A percentile compares a stretch with the other conserved stretches of the same genome.
Evolutionary conservation across 2,797 vertebrate genomes (phyloP).

Genomic region (Girardinus metallicus): DNA sequence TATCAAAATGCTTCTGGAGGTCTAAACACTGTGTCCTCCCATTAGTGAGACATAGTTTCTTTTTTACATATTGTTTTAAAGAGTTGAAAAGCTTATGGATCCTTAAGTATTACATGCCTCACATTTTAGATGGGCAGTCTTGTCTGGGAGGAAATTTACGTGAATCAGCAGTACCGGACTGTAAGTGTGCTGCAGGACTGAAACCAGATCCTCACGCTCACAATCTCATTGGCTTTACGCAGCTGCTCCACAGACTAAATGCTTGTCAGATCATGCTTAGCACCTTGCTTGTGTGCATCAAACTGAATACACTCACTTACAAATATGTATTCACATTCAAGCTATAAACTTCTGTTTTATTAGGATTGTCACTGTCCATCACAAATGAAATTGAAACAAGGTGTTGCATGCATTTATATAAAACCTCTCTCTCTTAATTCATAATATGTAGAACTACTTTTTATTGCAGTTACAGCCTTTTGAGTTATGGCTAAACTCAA

Average conservation of each 20-base stretch:
- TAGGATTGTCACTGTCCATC: neutral
- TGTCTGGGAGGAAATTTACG: constrained; percentile 42
- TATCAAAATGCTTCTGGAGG: neutral
- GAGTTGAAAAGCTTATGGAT: constrained; percentile 30
- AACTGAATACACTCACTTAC: neutral
- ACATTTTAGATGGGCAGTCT: constrained; percentile 36
- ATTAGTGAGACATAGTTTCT: constrained; percentile 2
- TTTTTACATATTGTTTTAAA: neutral
- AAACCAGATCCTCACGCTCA: constrained; percentile 72
- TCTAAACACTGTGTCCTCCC: neutral
- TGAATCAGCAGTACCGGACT: constrained; percentile 70
- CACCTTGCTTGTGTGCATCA: constrained; percentile 43
- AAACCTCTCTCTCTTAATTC: neutral
- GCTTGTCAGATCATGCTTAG: constrained; percentile 61
- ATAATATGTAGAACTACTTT: neutral
- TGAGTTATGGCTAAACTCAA: neutral
- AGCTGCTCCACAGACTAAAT: constrained; percentile 42
- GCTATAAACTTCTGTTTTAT: neutral
- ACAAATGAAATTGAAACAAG: neutral
- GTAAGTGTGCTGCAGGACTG: constrained; percentile 60
- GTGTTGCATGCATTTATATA: neutral
- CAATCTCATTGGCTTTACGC: constrained; percentile 61
- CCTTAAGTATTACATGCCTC: constrained; percentile 31
- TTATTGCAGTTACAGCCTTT: neutral
- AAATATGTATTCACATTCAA: neutral